A percentile compares a stretch with the other conserved stretches of the same genome.
phyloP scores from a whole-genome alignment of 2,888 invertebrate species.

The Chloroclysta siterata region DNA sequence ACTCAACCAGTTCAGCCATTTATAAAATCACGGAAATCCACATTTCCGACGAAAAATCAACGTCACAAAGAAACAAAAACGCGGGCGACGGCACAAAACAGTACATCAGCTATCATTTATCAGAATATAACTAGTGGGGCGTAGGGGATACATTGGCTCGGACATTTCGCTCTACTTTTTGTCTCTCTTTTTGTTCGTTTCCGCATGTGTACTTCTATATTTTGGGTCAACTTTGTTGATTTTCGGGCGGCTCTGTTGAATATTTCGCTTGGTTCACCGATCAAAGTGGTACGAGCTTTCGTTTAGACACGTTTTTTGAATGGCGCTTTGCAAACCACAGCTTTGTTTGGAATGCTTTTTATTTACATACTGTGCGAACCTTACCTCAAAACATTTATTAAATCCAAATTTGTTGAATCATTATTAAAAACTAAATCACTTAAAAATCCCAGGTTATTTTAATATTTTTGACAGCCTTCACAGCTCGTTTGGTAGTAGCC shows the following conservation, averaged over 20 bases:
- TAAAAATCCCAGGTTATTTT: too few relatives aligned
- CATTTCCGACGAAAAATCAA: conserved; percentile 27
- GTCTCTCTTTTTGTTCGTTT: conserved; percentile 46
- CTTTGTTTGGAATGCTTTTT: conserved; percentile 9
- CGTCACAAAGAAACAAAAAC: conserved; percentile 53
- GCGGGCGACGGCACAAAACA: conserved; percentile 54
- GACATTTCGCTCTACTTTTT: conserved; percentile 59
- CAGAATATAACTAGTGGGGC: conserved; percentile 79
- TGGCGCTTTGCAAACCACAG: conserved; percentile 6
- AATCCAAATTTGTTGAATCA: neutral
- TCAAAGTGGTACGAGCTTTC: conserved; percentile 19
- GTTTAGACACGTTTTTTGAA: conserved; percentile 18
- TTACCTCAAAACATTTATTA: neutral
- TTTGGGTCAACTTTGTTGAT: conserved; percentile 29
- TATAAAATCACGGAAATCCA: conserved; percentile 26
- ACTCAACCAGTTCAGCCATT: conserved; percentile 17
- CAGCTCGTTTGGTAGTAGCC: too few relatives aligned
- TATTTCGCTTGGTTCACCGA: conserved; percentile 26
- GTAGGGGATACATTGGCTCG: conserved; percentile 70
- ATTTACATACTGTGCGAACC: neutral
- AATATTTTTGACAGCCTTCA: too few relatives aligned
- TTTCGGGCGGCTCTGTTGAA: conserved; percentile 27
- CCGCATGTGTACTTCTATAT: conserved; percentile 35
- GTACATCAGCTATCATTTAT: conserved; percentile 76
- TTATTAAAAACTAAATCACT: too few relatives aligned